A percentile compares a stretch with the other conserved stretches of the same genome.
Evolutionary conservation across 1,140 invertebrate genomes (phyloP).

Genomic region (Aleiodes sp.): DNA sequence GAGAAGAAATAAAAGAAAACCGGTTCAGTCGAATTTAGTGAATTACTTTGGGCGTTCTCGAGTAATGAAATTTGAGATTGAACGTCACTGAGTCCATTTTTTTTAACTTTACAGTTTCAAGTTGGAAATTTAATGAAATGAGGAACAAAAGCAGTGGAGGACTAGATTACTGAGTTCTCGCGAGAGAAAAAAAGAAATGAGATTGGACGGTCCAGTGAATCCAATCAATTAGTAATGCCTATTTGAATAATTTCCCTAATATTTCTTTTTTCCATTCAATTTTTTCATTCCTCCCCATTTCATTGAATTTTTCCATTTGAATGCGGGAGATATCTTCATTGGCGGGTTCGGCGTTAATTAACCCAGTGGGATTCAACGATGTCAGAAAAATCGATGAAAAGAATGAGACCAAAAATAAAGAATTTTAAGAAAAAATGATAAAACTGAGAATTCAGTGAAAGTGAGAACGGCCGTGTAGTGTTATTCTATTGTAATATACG

Average conservation of each 20-base stretch:
- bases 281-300: too few relatives aligned
- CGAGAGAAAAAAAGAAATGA: not conserved
- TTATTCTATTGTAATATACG: not conserved
- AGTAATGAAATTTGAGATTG: not conserved
- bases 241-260: not conserved
- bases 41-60: not conserved
- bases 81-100: not conserved
- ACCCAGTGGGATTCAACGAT: too few relatives aligned
- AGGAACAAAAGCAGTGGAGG: not conserved
- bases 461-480: not conserved
- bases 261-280: not conserved
- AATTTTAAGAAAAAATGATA: not conserved
- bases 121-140: not conserved
- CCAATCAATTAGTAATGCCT: constrained; percentile 26
- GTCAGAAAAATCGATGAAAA: too few relatives aligned
- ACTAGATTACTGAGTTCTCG: not conserved
- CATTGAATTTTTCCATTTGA: not conserved
- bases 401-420: not conserved
- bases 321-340: too few relatives aligned
- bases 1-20: not conserved
- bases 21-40: not conserved
- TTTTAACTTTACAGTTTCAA: not conserved
- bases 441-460: not conserved
- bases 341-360: too few relatives aligned
- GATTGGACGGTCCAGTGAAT: constrained; percentile 1